Evolutionary conservation across 1,140 invertebrate genomes (phyloP).

Genomic region (Heliconius hermathena): DNA sequence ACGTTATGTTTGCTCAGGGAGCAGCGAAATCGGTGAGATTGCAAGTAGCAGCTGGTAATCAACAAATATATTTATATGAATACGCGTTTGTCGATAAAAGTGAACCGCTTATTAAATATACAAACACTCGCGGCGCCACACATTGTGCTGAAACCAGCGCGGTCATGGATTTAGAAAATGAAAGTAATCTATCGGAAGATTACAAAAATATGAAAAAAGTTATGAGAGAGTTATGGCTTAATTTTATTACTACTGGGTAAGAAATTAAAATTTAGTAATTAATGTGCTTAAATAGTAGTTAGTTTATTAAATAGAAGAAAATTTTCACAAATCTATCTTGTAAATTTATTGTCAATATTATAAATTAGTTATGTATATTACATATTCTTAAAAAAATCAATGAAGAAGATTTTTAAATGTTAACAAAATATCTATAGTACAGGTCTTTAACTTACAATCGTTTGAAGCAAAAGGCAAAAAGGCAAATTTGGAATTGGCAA

Average conservation of each 20-base stretch:
- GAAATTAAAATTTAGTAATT: conserved; percentile 10
- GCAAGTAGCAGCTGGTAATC: conserved; percentile 40
- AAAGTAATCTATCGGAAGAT: conserved; percentile 20
- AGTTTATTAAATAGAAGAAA: not conserved
- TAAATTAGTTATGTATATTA: no score
- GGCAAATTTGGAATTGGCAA: no score
- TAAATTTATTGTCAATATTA: not conserved
- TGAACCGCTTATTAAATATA: conserved; percentile 20
- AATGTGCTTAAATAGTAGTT: no score
- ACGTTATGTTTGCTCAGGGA: conserved; percentile 39
- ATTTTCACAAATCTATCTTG: not conserved
- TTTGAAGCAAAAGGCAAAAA: no score
- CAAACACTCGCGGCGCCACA: conserved; percentile 28
- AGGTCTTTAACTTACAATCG: no score
- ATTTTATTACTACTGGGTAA: conserved; percentile 46
- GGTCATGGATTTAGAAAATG: conserved; percentile 29
- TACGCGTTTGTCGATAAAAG: conserved; percentile 30
- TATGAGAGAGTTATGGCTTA: conserved; percentile 42
- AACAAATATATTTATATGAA: conserved; percentile 44
- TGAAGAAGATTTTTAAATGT: no score
- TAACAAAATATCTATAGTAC: no score
- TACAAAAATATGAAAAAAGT: conserved; percentile 2
- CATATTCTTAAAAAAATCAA: not conserved
- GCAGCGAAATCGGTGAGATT: conserved; percentile 19
- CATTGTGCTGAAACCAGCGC: conserved; percentile 36